These are phyloP conservation scores for Scolopax bukidnonensis DNA, from an alignment of 2,797 vertebrate genomes.

Conservation along the genomic window DNA sequence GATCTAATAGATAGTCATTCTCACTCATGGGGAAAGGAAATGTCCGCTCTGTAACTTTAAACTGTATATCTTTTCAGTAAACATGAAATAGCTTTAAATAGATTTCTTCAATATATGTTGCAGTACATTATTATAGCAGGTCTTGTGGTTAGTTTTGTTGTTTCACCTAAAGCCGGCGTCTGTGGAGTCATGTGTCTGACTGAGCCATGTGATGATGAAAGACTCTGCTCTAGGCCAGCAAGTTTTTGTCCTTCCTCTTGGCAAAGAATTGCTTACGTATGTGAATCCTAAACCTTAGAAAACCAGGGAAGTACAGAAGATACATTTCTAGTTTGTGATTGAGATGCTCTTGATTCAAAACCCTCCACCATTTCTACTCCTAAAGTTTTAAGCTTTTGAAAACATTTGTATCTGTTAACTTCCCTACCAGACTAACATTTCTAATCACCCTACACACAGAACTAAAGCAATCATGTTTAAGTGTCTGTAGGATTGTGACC, in stretches of 20 bases:
- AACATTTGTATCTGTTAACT: neutral
- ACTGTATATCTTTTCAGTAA: neutral
- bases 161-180: neutral
- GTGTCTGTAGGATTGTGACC: neutral
- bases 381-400: neutral
- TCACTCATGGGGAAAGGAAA: neutral
- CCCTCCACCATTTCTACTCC: neutral
- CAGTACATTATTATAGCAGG: neutral
- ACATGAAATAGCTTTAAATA: neutral
- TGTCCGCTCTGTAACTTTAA: neutral
- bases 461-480: neutral
- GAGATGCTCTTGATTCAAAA: neutral
- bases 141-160: neutral
- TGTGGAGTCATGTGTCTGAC: neutral
- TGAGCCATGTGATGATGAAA: neutral
- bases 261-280: neutral
- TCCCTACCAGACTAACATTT: neutral
- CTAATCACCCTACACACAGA: neutral
- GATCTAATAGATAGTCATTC: neutral
- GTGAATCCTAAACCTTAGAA: neutral
- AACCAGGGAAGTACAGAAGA: neutral
- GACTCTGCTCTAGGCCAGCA: conserved; percentile 9
- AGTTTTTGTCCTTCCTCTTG: conserved; percentile 9
- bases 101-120: neutral
- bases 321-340: neutral